A percentile compares a stretch with the other conserved stretches of the same genome.
phyloP scores from a whole-genome alignment of 2,888 invertebrate genomes.

The Eristalinus aeneus region DNA sequence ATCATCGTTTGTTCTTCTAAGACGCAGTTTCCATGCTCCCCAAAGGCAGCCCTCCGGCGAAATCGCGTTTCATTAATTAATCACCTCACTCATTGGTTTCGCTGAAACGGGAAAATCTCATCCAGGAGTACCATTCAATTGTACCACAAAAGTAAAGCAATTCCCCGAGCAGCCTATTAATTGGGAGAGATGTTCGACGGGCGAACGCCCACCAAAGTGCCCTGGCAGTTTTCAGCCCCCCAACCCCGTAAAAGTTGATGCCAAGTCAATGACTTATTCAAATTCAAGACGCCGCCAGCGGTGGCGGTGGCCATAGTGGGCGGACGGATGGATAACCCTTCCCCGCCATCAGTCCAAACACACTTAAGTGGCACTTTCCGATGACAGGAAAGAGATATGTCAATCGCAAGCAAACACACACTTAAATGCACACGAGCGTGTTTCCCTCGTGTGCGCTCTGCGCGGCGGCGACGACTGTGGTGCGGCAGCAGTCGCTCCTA shows the following conservation, averaged over 20 bases:
- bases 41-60: background rate
- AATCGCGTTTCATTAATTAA: slow-evolving; percentile 67
- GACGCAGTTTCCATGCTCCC: slow-evolving; percentile 1
- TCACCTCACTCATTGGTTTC: slow-evolving; percentile 62
- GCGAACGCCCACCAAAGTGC: slow-evolving; percentile 36
- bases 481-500: background rate
- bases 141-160: slow-evolving; percentile 60
- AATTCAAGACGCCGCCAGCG: slow-evolving; percentile 29
- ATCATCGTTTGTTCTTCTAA: slow-evolving; percentile 43
- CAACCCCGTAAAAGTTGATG: slow-evolving; percentile 49
- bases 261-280: slow-evolving; percentile 70
- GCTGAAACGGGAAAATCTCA: slow-evolving; percentile 33
- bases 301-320: background rate
- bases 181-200: slow-evolving; percentile 19
- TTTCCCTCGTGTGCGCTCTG: background rate
- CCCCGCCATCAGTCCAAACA: slow-evolving; percentile 59
- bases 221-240: slow-evolving; percentile 43
- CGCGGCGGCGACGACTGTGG: background rate
- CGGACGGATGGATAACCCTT: slow-evolving; percentile 59
- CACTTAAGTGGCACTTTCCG: slow-evolving; percentile 71
- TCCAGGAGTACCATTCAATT: slow-evolving; percentile 26
- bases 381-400: slow-evolving; percentile 71
- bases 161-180: slow-evolving; percentile 66
- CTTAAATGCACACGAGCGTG: slow-evolving; percentile 20
- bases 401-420: slow-evolving; percentile 62